These are phyloP conservation scores for Ameiurus melas DNA, from an alignment of 2,113 vertebrate species.

Conservation along the genomic window DNA sequence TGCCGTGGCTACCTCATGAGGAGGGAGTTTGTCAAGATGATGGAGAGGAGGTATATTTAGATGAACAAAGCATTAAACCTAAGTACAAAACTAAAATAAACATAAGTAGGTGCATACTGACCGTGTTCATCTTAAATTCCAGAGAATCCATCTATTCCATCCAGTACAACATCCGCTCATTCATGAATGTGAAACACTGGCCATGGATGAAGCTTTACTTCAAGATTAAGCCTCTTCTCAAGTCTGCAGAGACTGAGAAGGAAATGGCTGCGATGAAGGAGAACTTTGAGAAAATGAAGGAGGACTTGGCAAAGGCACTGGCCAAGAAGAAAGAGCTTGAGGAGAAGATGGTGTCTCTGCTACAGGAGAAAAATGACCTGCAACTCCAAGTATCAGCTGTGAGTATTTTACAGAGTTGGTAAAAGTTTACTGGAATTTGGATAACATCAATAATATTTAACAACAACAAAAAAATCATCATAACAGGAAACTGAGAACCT, in stretches of 20 bases:
- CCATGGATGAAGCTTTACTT: constrained; percentile 95
- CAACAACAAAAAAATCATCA: neutral
- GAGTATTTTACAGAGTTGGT: constrained; percentile 48
- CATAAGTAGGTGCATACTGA: neutral
- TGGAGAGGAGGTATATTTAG: constrained; percentile 71
- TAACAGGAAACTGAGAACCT: constrained; percentile 63
- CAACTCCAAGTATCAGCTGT: constrained; percentile 76
- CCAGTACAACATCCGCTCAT: constrained; percentile 85
- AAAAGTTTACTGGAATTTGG: no score
- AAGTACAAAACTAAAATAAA: no score
- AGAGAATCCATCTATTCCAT: constrained; percentile 80
- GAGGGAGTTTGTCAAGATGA: constrained; percentile 74
- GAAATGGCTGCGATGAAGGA: constrained; percentile 80
- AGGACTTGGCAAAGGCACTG: constrained; percentile 76
- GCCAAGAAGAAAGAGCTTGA: constrained; percentile 79
- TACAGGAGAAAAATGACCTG: constrained; percentile 79
- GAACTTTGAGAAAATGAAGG: constrained; percentile 79
- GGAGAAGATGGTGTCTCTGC: constrained; percentile 78
- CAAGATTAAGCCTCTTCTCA: constrained; percentile 83
- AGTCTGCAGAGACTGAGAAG: constrained; percentile 77
- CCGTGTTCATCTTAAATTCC: neutral
- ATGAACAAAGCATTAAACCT: neutral
- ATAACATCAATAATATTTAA: no score
- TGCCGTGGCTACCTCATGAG: constrained; percentile 78
- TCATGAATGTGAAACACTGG: constrained; percentile 93